Conservation (phyloP, 30 jellyfish, hydroid and myxozoan species). For the Cassiopea andromeda region DNA sequence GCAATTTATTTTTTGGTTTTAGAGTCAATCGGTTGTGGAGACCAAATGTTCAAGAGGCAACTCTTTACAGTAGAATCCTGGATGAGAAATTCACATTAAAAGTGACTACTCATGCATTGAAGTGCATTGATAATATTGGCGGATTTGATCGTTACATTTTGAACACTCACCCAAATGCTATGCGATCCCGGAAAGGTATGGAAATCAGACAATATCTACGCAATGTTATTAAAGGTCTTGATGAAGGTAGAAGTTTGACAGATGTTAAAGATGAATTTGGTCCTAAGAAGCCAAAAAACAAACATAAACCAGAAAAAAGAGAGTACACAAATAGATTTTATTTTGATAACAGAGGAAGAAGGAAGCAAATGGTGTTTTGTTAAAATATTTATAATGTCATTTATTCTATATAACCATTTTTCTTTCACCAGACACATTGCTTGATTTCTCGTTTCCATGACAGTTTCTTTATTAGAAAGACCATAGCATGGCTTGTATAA, state of each 20-base stretch:
- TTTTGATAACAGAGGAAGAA: constrained; percentile 82
- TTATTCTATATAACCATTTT: neutral
- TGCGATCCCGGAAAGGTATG: constrained; percentile 76
- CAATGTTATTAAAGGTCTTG: constrained; percentile 75
- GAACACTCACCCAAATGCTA: constrained; percentile 72
- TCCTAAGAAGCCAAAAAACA: constrained; percentile 61
- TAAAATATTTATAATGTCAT: neutral
- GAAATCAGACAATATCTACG: constrained; percentile 66
- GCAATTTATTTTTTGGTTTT: neutral
- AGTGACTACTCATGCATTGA: constrained; percentile 76
- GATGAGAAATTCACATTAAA: constrained; percentile 62
- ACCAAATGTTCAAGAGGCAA: constrained; percentile 80
- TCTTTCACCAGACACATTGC: neutral
- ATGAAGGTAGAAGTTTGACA: constrained; percentile 60
- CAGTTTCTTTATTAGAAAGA: too few species aligned
- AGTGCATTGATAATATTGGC: constrained; percentile 78
- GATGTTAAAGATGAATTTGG: constrained; percentile 75
- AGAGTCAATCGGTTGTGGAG: constrained; percentile 84
- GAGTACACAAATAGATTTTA: constrained; percentile 80
- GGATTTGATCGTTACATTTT: constrained; percentile 91
- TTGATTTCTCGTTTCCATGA: neutral
- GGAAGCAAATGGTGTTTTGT: constrained; percentile 81
- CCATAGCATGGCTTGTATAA: too few species aligned
- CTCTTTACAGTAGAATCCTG: constrained; percentile 64
- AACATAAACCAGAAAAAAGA: constrained; percentile 47